Evolutionary conservation across 1,140 invertebrate genomes (phyloP).

Genomic region (Akabosia matsudoensis): DNA sequence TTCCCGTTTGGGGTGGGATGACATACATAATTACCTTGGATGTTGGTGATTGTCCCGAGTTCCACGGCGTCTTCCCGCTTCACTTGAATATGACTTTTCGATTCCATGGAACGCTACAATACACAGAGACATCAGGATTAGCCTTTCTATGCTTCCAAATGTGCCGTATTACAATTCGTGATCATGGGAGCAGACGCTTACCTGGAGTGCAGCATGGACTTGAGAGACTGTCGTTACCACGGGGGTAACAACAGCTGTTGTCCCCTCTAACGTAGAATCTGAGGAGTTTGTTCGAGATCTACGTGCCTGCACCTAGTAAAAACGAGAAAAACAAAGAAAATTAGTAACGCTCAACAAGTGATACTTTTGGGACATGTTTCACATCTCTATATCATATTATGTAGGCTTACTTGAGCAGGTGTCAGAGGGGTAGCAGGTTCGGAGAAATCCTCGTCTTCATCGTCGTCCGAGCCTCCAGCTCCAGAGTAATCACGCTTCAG

Average conservation of each 20-base stretch:
- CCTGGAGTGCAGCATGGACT: slow-evolving; percentile 33
- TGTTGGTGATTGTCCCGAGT: slow-evolving; percentile 40
- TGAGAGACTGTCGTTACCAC: slow-evolving; percentile 28
- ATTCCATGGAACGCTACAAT: slow-evolving; percentile 36
- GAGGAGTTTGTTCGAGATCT: slow-evolving; percentile 38
- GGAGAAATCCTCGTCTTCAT: slow-evolving; percentile 55
- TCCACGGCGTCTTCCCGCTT: slow-evolving; percentile 37
- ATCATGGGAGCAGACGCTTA: not conserved
- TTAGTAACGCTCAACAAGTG: not conserved
- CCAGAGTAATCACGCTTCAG: slow-evolving; percentile 65
- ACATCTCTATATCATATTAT: no score
- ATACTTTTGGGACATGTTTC: no score
- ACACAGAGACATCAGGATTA: not conserved
- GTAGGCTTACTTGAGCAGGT: slow-evolving; percentile 36
- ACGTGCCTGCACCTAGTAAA: slow-evolving; percentile 31
- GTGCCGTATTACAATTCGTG: slow-evolving; percentile 5
- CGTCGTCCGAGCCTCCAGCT: slow-evolving; percentile 54
- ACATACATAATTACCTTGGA: slow-evolving; percentile 23
- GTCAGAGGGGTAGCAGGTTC: slow-evolving; percentile 43
- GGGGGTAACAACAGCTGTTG: slow-evolving; percentile 23
- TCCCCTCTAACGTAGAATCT: slow-evolving; percentile 29
- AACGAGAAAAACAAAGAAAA: not conserved
- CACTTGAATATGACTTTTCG: slow-evolving; percentile 39
- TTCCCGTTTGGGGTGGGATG: slow-evolving; percentile 30
- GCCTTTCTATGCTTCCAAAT: no score